Evolutionary conservation across 2,888 invertebrate species (phyloP).

Genomic region (Gerosis bhagava): DNA sequence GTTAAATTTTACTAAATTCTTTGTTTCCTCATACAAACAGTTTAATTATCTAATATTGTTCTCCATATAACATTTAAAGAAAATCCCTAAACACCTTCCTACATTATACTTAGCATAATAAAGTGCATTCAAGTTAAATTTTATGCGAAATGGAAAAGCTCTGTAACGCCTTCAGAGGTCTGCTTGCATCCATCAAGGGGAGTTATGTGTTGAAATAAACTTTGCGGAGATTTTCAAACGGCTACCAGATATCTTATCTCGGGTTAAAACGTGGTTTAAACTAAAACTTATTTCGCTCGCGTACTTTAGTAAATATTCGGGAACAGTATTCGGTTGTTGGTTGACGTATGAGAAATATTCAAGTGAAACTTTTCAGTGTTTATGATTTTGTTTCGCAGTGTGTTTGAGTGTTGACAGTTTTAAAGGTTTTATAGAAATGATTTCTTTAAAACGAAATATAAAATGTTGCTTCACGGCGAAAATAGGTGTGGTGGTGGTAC

Average conservation of each 20-base stretch:
- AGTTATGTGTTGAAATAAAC: slow-evolving; percentile 45
- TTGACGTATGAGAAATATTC: slow-evolving; percentile 6
- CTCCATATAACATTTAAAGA: too few relatives aligned
- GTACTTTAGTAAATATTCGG: slow-evolving; percentile 13
- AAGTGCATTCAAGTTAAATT: slow-evolving; percentile 50
- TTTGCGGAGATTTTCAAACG: slow-evolving; percentile 39
- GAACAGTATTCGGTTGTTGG: background rate
- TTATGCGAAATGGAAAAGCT: slow-evolving; percentile 47
- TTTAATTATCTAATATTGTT: too few relatives aligned
- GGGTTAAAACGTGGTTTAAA: slow-evolving; percentile 14
- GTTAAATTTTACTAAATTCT: slow-evolving; percentile 51
- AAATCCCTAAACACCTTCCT: slow-evolving; percentile 39
- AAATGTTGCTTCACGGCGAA: too few relatives aligned
- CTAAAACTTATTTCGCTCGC: slow-evolving; percentile 17
- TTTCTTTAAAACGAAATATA: too few relatives aligned
- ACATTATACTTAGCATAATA: slow-evolving; percentile 48
- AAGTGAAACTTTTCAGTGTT: background rate
- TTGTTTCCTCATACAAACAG: too few relatives aligned
- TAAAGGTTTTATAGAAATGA: too few relatives aligned
- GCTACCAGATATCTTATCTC: slow-evolving; percentile 20
- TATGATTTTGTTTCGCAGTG: background rate
- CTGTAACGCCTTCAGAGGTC: slow-evolving; percentile 41
- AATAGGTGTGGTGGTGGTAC: too few relatives aligned
- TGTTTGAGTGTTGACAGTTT: too few relatives aligned
- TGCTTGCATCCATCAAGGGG: slow-evolving; percentile 47